Conservation (phyloP, 2,797 vertebrate species). For the Scyliorhinus canicula region DNA sequence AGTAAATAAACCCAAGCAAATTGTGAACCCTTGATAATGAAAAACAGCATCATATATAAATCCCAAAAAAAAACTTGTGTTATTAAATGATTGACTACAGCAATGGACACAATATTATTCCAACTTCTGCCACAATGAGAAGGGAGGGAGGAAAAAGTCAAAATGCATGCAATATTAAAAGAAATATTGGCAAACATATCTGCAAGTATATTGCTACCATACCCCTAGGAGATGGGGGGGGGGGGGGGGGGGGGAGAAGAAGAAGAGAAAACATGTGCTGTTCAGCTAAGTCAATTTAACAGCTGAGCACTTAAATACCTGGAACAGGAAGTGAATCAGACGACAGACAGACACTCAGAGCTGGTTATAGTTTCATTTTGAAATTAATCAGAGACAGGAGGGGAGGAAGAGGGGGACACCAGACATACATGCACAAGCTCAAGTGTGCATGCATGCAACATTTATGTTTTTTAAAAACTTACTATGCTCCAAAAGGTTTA, state of each 20-base stretch:
- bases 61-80: neutral
- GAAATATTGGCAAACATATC: neutral
- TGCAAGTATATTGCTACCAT: neutral
- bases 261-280: neutral
- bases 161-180: neutral
- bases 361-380: neutral
- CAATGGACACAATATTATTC: neutral
- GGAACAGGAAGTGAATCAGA: neutral
- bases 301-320: neutral
- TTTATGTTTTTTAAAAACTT: neutral
- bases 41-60: neutral
- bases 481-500: neutral
- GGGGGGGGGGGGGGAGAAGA: no score
- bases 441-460: neutral
- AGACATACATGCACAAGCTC: neutral
- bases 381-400: neutral
- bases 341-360: neutral
- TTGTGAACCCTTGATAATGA: neutral
- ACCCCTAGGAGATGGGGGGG: neutral
- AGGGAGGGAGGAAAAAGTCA: neutral
- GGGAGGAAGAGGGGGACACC: no score
- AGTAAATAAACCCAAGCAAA: neutral
- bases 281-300: neutral
- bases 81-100: neutral
- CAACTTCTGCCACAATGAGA: neutral